Evolutionary conservation across 2,888 invertebrate genomes (phyloP), one percentile per base, ranked within the genome.

Genomic region (Cataglyphis altisquamis): DNA sequence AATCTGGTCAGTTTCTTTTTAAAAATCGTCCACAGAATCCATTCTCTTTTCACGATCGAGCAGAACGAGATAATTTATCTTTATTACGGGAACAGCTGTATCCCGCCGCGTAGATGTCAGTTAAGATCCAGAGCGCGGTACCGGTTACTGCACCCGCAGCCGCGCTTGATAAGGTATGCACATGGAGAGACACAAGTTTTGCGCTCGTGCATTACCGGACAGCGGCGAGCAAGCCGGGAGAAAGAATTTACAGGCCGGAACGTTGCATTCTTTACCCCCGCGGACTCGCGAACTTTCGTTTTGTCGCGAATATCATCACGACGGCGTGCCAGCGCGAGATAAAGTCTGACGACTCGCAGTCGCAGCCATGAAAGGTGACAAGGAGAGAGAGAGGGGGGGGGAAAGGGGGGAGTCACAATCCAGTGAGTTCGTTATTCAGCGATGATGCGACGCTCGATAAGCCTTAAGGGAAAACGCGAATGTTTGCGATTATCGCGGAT

Each of bases 181-280:
- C 88, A 82, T 87, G 86, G 86, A 86, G 86, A 88, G 89, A 85
- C 67, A 83, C 83, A 88, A 88, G 78, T 88, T 87, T 89, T 62
- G 74, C 84, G 68, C 78, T 86, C 88, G 84, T 87, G 82, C 81
- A 80, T 84, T 83, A 86, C 74, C 70, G 45, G 10, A 52, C 41
- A 57, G 66, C 48, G 82, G 32, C 36, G 66, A 45, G 70, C 12
- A 1, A 57, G 64, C 82, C 70, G 78, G 75, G 82, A n/a, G 70
- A 84, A 84, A 83, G 82, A 89, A 90, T 89, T 84, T 86, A 88
- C 85, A 86, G 82, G 85, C 83, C 84, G 84, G 88, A 89, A 74
- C 82, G 81, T 74, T 48, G 84, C 83, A 66, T 82, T 84, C 72
- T 80, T 87, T 77, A 82, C 45, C 70, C 15, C 48, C 52, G 39